Conservation (phyloP, 2,797 vertebrate genomes). For the Coregonus sp. region DNA sequence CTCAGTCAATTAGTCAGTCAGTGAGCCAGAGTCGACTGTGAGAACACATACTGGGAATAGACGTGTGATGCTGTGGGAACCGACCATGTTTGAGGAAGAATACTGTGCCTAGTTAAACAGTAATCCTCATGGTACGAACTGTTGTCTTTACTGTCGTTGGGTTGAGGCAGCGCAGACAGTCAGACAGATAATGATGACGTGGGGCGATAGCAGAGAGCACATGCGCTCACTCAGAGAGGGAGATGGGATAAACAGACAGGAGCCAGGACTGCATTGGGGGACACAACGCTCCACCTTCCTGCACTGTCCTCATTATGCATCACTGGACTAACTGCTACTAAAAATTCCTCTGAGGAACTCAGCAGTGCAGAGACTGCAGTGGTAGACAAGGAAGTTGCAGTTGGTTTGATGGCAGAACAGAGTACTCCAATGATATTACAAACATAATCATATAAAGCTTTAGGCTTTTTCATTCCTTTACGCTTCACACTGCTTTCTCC, state of each 20-base stretch:
- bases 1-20: background rate
- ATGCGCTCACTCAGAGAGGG: too few relatives aligned
- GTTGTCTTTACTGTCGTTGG: conserved; percentile 37
- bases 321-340: background rate
- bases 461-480: background rate
- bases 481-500: too few relatives aligned
- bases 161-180: background rate
- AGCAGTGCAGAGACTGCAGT: background rate
- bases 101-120: conserved; percentile 9
- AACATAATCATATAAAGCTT: background rate
- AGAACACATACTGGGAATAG: background rate
- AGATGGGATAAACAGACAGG: background rate
- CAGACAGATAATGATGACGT: background rate
- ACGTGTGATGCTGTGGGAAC: conserved; percentile 41
- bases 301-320: background rate
- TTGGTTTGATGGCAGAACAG: background rate
- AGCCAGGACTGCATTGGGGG: background rate
- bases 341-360: background rate
- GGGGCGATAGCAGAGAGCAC: background rate
- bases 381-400: background rate
- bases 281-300: background rate
- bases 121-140: background rate
- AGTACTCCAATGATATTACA: too few relatives aligned
- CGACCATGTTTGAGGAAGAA: conserved; percentile 18
- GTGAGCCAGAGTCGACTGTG: background rate